Percentiles rank a stretch among this genome's conserved stretches.
Conservation (phyloP, 1,140 invertebrate genomes). For the Episyrphus balteatus region DNA sequence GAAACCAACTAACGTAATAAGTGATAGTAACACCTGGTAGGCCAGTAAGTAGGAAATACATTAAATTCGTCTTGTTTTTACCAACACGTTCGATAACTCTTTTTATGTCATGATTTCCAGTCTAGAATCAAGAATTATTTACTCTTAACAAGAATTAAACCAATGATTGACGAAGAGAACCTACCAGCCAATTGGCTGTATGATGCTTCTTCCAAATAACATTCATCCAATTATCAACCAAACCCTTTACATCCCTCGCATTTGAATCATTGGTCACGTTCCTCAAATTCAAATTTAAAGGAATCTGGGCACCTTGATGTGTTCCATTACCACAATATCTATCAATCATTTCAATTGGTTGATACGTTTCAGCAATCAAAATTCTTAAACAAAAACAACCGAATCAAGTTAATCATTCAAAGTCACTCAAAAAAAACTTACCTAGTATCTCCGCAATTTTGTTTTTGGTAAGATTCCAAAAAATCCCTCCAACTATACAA, state of each 20-base stretch:
- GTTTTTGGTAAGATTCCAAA: slow-evolving; percentile 36
- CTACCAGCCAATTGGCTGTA: slow-evolving; percentile 47
- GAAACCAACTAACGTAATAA: slow-evolving; percentile 35
- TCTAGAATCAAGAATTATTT: not conserved
- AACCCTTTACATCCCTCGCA: slow-evolving; percentile 39
- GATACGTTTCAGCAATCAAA: slow-evolving; percentile 56
- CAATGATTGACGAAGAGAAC: slow-evolving; percentile 3
- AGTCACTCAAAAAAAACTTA: no score
- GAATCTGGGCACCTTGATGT: slow-evolving; percentile 42
- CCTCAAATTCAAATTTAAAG: slow-evolving; percentile 49
- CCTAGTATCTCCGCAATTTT: slow-evolving; percentile 3
- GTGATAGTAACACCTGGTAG: slow-evolving; percentile 59
- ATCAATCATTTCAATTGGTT: slow-evolving; percentile 40
- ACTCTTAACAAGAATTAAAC: not conserved
- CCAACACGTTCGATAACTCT: slow-evolving; percentile 45
- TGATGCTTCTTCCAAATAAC: slow-evolving; percentile 40
- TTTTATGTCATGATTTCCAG: slow-evolving; percentile 50
- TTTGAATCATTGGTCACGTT: slow-evolving; percentile 28
- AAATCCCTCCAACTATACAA: slow-evolving; percentile 40
- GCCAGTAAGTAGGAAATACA: slow-evolving; percentile 51
- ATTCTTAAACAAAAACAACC: slow-evolving; percentile 18
- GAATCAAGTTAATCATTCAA: not conserved
- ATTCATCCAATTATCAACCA: slow-evolving; percentile 41
- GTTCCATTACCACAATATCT: slow-evolving; percentile 43
- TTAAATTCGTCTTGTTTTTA: slow-evolving; percentile 43